A percentile compares a stretch with the other conserved stretches of the same genome.
phyloP scores from a whole-genome alignment of 1,140 invertebrate genomes.

The Scaptodrosophila lebanonensis region DNA sequence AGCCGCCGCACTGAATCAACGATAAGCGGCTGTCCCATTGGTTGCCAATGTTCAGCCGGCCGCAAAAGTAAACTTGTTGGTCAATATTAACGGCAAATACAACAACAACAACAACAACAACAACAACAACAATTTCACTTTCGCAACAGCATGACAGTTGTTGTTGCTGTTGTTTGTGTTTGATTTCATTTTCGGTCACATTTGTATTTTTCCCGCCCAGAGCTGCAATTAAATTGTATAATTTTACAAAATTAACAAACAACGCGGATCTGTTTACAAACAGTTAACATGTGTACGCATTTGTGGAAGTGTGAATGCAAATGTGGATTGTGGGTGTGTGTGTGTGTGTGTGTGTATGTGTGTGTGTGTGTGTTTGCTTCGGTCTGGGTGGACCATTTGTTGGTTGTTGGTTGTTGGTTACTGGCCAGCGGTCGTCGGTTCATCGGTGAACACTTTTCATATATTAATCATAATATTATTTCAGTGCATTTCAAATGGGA shows the following conservation, averaged over 20 bases:
- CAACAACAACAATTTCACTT: conserved; percentile 25
- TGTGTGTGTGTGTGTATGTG: conserved; percentile 6
- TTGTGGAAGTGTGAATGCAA: background rate
- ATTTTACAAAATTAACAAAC: conserved; percentile 69
- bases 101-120: no score
- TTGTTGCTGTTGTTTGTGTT: conserved; percentile 4
- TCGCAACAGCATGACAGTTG: background rate
- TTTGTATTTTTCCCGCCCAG: conserved; percentile 20
- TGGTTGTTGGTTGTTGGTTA: no score
- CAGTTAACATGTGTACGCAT: conserved; percentile 41
- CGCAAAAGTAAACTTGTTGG: conserved; percentile 61
- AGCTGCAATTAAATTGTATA: conserved; percentile 68
- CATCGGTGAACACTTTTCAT: no score
- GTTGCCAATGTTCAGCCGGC: no score
- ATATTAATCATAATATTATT: conserved; percentile 63
- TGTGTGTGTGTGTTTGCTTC: conserved; percentile 1
- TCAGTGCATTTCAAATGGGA: conserved; percentile 41
- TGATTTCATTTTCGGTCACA: no score
- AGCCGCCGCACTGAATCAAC: no score
- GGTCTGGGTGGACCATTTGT: no score
- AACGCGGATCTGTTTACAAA: conserved; percentile 33
- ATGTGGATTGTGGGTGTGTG: background rate
- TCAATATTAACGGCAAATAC: no score
- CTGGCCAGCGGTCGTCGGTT: no score
- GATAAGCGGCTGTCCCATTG: no score